phyloP scores from a whole-genome alignment of 1,140 invertebrate species.

The Berghia stephanieae region DNA sequence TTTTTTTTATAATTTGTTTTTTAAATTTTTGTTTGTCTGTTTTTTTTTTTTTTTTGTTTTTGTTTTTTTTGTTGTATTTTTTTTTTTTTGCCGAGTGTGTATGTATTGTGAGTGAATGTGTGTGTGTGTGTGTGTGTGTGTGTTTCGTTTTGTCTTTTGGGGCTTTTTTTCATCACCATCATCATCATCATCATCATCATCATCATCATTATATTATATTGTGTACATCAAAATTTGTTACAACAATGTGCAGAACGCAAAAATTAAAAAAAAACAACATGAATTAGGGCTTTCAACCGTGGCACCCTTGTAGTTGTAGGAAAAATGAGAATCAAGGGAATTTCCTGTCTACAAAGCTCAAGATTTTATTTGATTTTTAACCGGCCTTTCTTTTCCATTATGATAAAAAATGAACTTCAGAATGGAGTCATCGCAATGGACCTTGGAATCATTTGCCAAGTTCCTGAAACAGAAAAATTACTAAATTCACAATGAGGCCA shows the following conservation, averaged over 20 bases:
- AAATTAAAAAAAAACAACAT: neutral
- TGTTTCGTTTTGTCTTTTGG: neutral
- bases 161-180: neutral
- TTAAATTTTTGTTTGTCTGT: neutral
- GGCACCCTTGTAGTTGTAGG: neutral
- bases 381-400: too few relatives aligned
- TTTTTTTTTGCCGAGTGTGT: constrained; percentile 10
- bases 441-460: too few relatives aligned
- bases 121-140: constrained; percentile 16
- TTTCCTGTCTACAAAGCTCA: neutral
- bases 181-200: neutral
- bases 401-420: too few relatives aligned
- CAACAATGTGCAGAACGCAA: neutral
- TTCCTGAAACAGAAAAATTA: too few relatives aligned
- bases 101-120: neutral
- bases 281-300: neutral
- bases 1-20: neutral
- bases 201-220: neutral
- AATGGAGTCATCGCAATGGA: too few relatives aligned
- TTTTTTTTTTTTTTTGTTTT: neutral
- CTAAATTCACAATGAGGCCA: too few relatives aligned
- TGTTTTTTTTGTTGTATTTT: neutral
- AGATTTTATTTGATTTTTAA: too few relatives aligned
- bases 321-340: neutral
- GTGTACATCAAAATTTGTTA: constrained; percentile 54